phyloP scores from a whole-genome alignment of 1,140 invertebrate genomes.

The Ceratina calcarata region DNA sequence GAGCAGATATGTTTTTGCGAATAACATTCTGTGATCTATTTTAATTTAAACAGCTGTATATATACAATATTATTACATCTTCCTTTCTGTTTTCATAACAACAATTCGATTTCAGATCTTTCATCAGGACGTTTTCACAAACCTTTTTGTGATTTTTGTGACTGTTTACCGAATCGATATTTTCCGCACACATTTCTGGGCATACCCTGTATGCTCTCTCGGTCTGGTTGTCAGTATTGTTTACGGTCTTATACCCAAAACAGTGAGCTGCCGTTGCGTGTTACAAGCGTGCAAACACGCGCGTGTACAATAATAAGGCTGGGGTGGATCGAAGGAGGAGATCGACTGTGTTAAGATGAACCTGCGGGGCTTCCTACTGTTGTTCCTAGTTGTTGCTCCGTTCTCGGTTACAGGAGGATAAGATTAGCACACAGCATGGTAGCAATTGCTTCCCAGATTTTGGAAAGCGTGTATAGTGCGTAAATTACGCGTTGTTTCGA shows the following conservation, averaged over 20 bases:
- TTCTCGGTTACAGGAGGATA: too few species aligned
- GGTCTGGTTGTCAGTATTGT: constrained; percentile 4
- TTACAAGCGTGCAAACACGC: background rate
- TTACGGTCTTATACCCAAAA: constrained; percentile 19
- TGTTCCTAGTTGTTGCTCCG: background rate
- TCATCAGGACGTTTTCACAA: too few species aligned
- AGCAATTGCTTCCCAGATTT: background rate
- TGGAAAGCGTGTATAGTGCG: too few species aligned
- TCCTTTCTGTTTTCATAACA: too few species aligned
- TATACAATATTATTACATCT: too few species aligned
- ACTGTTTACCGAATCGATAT: too few species aligned
- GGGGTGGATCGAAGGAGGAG: background rate
- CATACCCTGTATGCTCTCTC: background rate
- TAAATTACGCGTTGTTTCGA: too few species aligned
- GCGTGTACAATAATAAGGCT: background rate
- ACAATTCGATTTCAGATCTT: too few species aligned
- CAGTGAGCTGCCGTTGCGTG: background rate
- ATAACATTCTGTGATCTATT: too few species aligned
- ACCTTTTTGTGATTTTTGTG: too few species aligned
- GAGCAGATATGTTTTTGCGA: too few species aligned
- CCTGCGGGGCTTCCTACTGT: background rate
- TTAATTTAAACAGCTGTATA: too few species aligned
- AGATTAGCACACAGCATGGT: background rate
- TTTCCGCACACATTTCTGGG: background rate
- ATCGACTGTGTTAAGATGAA: constrained; percentile 26